These are phyloP conservation scores for Tiaroga cobitis DNA, from an alignment of 2,797 vertebrate species.

Conservation along the genomic window DNA sequence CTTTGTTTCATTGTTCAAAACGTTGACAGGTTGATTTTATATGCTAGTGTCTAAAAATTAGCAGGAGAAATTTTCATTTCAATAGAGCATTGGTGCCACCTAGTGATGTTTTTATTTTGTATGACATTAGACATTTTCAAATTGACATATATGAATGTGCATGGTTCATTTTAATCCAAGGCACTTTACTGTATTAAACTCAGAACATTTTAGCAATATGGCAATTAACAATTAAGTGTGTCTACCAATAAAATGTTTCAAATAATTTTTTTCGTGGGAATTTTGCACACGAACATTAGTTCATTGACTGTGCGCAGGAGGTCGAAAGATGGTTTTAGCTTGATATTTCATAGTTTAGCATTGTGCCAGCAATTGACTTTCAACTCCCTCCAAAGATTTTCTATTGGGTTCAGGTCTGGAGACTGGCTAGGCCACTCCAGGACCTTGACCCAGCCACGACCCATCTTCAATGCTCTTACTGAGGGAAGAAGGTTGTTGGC, in stretches of 20 bases:
- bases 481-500: no score
- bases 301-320: background rate
- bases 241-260: background rate
- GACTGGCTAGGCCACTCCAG: no score
- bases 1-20: background rate
- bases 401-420: no score
- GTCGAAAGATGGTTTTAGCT: background rate
- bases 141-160: background rate
- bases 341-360: background rate
- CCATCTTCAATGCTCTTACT: no score
- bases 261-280: background rate
- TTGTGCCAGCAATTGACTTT: background rate
- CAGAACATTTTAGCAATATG: background rate
- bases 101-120: background rate
- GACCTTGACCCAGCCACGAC: no score
- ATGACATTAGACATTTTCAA: background rate
- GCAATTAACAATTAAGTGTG: background rate
- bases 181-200: background rate
- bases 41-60: background rate
- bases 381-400: no score
- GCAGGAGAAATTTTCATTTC: background rate
- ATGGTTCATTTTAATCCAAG: background rate
- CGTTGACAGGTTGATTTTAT: background rate
- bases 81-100: conserved; percentile 36
- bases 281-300: background rate